Percentiles rank a stretch among this genome's conserved stretches.
These are phyloP conservation scores for Hirtodrosophila trivittata DNA, from an alignment of 2,888 invertebrate species.

Conservation along the genomic window DNA sequence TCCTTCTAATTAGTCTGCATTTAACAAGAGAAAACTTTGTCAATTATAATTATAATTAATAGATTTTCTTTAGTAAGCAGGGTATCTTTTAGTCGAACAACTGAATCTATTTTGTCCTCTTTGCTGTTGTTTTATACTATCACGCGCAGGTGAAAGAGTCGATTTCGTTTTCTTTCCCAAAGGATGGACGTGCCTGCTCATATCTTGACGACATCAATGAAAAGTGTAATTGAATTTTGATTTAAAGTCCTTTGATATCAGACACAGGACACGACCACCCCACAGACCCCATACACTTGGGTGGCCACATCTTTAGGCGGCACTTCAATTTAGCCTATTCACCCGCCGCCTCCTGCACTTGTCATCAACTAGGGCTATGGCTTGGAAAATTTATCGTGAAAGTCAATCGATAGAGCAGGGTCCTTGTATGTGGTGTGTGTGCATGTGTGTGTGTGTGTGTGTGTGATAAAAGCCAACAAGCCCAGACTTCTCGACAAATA, in stretches of 20 bases:
- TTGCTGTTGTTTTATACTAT: constrained; percentile 46
- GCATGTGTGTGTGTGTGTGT: constrained; percentile 8
- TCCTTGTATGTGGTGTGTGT: constrained; percentile 9
- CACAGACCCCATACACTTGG: constrained; percentile 16
- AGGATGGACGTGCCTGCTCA: constrained; percentile 40
- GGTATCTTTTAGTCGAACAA: constrained; percentile 10
- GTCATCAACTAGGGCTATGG: constrained; percentile 32
- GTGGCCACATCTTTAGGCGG: constrained; percentile 26
- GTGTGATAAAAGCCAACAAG: constrained; percentile 25
- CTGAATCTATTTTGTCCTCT: not conserved
- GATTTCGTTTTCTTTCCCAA: constrained; percentile 6
- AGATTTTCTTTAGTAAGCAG: constrained; percentile 14
- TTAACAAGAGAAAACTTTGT: too few relatives aligned
- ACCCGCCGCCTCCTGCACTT: not conserved
- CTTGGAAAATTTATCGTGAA: constrained; percentile 55
- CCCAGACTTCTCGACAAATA: constrained; percentile 23
- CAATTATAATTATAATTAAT: too few relatives aligned
- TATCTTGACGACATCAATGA: constrained; percentile 67
- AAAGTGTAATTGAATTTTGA: constrained; percentile 81
- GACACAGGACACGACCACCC: constrained; percentile 48
- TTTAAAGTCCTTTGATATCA: constrained; percentile 81
- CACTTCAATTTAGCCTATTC: constrained; percentile 41
- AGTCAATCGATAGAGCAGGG: constrained; percentile 65
- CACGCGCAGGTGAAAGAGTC: constrained; percentile 40
- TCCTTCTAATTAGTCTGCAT: too few relatives aligned